Conservation (phyloP, 2,888 invertebrate genomes). For the Temnothorax rugatulus region DNA sequence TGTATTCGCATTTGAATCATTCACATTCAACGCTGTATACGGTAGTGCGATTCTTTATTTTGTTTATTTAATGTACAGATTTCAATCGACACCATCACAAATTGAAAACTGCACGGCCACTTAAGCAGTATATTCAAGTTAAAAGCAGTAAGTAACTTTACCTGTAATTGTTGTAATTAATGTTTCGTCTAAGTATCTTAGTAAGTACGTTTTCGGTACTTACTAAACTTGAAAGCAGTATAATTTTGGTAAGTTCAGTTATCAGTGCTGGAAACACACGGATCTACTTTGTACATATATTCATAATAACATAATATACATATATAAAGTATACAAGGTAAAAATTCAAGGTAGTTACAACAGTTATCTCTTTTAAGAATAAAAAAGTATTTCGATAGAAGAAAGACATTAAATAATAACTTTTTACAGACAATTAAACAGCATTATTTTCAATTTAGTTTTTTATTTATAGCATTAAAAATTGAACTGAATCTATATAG, state of each 20-base stretch:
- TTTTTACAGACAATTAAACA: background rate
- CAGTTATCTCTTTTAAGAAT: background rate
- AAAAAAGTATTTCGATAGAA: background rate
- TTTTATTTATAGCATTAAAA: background rate
- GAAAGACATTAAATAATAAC: background rate
- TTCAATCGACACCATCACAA: background rate
- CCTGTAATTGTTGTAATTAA: background rate
- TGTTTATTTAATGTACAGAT: background rate
- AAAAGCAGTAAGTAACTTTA: background rate
- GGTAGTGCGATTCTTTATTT: background rate
- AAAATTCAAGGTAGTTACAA: background rate
- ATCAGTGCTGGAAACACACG: background rate
- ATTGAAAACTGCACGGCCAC: background rate
- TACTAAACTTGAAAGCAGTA: background rate
- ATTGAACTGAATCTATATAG: background rate
- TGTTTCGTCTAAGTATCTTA: background rate
- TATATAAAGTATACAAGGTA: background rate
- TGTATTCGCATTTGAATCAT: background rate
- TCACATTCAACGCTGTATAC: background rate
- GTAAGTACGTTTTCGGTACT: background rate
- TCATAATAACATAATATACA: background rate
- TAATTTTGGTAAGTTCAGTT: constrained; percentile 3
- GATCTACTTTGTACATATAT: background rate
- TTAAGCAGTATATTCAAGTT: background rate
- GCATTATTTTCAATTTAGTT: background rate